Evolutionary conservation across 2,888 invertebrate species (phyloP), one percentile per base, ranked within the genome.

Genomic region (Aspidiotus rigidus): DNA sequence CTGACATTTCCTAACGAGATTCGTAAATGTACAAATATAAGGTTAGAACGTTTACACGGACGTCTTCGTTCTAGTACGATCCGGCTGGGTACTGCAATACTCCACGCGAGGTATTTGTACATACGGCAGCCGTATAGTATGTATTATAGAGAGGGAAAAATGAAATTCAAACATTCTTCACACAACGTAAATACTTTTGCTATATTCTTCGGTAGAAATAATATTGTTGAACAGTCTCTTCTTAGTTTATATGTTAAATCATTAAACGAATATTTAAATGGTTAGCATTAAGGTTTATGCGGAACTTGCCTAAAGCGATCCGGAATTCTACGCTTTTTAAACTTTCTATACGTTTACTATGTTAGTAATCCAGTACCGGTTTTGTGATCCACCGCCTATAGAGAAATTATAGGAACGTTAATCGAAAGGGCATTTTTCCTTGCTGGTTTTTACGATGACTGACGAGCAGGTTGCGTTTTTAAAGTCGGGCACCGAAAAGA

Each of bases 261-360:
- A 67, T 67, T 67, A 67, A 67, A 67, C 67, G 67, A 67, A 67
- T 67, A 67, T 67, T 67, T 67, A 67, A 60, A 67, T 57, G 60
- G 67, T 67, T 60, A 67, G 60, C 49, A 67, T 67, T 59, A 49
- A 28, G 57, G 60, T 67, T 56, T 59, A 67, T 49, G 67, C 67
- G 67, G 67, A 67, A 67, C 67, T 67, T 60, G 67, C 67, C 57
- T 67, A 39, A 67, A 57, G 67, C 67, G 42, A 67, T 60, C 67
- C 67, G 67, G 67, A 67, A 67, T 67, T 56, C 67, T 67, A 67
- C 67, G 67, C 67, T 60, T 67, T 67, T 67, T 56, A 67, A 67
- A 67, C 67, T 67, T 67, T 67, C 67, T 67, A 64, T 44, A 57
- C 64, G 67, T 57, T 67, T 59, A 67, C 67, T 67, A 67, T 67